Base-by-base conservation (phyloP, 2,888 invertebrate species). In the Drymonia ruficornis region DNA sequence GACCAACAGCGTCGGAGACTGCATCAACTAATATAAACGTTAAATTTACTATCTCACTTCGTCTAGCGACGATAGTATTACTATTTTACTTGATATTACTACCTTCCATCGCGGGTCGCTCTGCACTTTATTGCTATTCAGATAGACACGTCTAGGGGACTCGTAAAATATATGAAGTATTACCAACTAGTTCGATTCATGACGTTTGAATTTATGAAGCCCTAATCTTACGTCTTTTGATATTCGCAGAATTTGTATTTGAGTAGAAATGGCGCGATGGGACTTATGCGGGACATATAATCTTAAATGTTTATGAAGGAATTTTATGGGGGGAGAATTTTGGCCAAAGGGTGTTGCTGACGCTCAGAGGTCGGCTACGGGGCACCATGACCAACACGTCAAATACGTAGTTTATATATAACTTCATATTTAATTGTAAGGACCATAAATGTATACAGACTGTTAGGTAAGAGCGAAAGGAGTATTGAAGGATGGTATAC, bases 51-150 rank as follows among this genome's bases (percentile, higher is more conserved):
- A 55, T 59, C 63, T 61, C 63, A 52, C 52, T 58, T 46, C 62
- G 48, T 47, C 45, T 53, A 61, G 62, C 64, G 68, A 65, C 66
- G 63, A 70, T 67, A 73, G 64, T 69, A 60, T 57, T 54, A 71
- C 59, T 73, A 78, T 74, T 69, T 79, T 70, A 70, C 66, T 73
- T 58, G 63, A 70, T 67, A 69, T 79, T 72, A 79, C 68, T 65
- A 67, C 69, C 66, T 64, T 52, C 64, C 61, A 59, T 63, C 59
- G 64, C 51, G 61, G 56, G 62, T 73, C 61, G 67, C 65, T 75
- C 52, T 64, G 71, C 57, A 76, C 72, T 80, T 81, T 82, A 81
- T 78, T 74, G 69, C 75, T 67, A 74, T 74, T 67, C 70, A 74
- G 66, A 72, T 64, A 75, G 76, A 77, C 72, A 74, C 70, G 63